A percentile compares a stretch with the other conserved stretches of the same genome.
Evolutionary conservation across 2,113 vertebrate species (phyloP).

Genomic region (Fregata magnificens): DNA sequence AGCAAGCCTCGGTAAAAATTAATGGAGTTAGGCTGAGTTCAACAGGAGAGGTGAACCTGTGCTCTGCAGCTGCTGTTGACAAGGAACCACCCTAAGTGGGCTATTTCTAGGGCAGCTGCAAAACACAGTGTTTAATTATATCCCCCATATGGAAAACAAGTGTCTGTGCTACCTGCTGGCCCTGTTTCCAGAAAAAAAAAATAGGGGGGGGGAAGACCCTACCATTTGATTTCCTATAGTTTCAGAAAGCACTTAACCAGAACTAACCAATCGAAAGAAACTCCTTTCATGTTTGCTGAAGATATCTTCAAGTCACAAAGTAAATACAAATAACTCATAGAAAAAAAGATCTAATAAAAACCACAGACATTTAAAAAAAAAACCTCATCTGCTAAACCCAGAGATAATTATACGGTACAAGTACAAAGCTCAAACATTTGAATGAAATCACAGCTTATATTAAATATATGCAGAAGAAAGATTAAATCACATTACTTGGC

Average conservation of each 20-base stretch:
- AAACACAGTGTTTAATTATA: slow-evolving; percentile 9
- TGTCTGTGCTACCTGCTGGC: neutral
- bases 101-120: neutral
- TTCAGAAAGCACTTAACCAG: neutral
- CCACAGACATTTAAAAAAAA: neutral
- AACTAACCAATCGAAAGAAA: neutral
- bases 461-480: neutral
- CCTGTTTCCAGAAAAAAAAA: neutral
- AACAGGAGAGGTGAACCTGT: neutral
- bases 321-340: neutral
- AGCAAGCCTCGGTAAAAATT: slow-evolving; percentile 36
- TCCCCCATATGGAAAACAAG: neutral
- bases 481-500: neutral
- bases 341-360: neutral
- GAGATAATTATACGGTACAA: neutral
- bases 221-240: neutral
- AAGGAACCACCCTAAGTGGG: neutral
- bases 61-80: neutral
- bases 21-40: neutral
- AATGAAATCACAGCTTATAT: neutral
- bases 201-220: rapidly evolving
- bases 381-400: neutral
- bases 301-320: neutral
- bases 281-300: neutral
- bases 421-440: neutral